Evolutionary conservation across 2,888 invertebrate genomes (phyloP).

Genomic region (Lasioglossum oenotherae): DNA sequence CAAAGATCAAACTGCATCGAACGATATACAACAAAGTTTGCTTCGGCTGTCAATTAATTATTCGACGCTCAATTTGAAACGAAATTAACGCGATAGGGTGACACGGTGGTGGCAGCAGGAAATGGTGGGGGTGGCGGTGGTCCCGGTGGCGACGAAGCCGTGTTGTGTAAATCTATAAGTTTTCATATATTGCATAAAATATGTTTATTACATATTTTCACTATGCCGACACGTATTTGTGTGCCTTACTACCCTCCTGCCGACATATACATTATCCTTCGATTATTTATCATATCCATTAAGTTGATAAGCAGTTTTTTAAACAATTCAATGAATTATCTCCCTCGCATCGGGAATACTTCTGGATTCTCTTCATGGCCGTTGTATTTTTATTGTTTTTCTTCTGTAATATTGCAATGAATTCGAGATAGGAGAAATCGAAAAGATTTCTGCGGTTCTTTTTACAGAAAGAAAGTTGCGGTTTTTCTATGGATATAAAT

Average conservation of each 20-base stretch:
- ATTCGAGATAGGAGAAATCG: background rate
- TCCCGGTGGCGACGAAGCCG: slow-evolving; percentile 51
- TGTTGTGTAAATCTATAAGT: slow-evolving; percentile 66
- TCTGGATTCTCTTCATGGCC: background rate
- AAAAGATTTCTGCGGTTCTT: background rate
- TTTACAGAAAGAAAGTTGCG: background rate
- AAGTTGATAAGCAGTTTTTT: slow-evolving; percentile 24
- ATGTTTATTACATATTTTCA: slow-evolving; percentile 74
- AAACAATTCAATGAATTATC: slow-evolving; percentile 24
- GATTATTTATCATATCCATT: slow-evolving; percentile 31
- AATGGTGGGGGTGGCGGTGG: slow-evolving; percentile 42
- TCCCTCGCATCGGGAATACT: background rate
- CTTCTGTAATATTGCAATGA: background rate
- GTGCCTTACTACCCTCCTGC: slow-evolving; percentile 51
- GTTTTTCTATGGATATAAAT: background rate
- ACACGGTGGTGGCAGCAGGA: slow-evolving; percentile 32
- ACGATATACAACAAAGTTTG: background rate
- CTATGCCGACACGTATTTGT: slow-evolving; percentile 65
- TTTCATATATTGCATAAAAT: slow-evolving; percentile 74
- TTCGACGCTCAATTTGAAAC: background rate
- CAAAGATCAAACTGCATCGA: background rate
- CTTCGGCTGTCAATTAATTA: background rate
- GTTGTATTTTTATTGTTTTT: background rate
- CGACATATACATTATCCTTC: slow-evolving; percentile 30
- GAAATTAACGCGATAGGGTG: background rate